phyloP scores from a whole-genome alignment of 2,113 vertebrate species.

The Trichechus manatus region DNA sequence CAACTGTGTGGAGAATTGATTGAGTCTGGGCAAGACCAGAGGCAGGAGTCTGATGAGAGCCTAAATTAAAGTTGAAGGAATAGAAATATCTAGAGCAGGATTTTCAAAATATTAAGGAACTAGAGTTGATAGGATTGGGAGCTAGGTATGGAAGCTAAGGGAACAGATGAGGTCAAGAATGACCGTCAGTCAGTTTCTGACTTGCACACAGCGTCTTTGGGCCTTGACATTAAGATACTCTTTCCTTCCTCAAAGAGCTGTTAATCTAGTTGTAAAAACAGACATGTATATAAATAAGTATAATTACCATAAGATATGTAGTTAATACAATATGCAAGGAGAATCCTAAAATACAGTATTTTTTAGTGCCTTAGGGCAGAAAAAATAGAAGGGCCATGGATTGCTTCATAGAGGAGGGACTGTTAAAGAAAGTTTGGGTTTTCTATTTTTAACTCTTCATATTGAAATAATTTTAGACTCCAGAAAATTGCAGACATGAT shows the following conservation, averaged over 20 bases:
- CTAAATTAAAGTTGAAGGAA: conserved; percentile 17
- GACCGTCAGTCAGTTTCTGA: not conserved
- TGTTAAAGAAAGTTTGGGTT: not conserved
- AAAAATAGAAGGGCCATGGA: not conserved
- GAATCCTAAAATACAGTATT: not conserved
- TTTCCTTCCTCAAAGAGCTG: conserved; percentile 35
- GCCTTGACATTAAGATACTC: not conserved
- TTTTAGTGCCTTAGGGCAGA: not conserved
- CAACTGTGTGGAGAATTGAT: not conserved
- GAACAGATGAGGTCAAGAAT: not conserved
- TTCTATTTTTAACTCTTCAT: not conserved
- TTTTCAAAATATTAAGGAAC: conserved; percentile 30
- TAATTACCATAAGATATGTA: conserved; percentile 2
- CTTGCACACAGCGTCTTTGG: not conserved
- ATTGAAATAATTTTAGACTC: conserved; percentile 45
- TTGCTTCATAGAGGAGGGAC: not conserved
- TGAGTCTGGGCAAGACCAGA: conserved; percentile 9
- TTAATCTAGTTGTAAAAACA: conserved; percentile 42
- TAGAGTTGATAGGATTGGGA: not conserved
- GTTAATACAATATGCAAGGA: conserved; percentile 11
- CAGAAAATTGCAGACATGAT: conserved; percentile 2
- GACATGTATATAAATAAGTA: not conserved
- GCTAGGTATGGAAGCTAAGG: not conserved
- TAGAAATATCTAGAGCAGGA: not conserved
- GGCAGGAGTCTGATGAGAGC: not conserved